phyloP scores from a whole-genome alignment of 1,140 invertebrate species.

The Drosophila quadrilineata region DNA sequence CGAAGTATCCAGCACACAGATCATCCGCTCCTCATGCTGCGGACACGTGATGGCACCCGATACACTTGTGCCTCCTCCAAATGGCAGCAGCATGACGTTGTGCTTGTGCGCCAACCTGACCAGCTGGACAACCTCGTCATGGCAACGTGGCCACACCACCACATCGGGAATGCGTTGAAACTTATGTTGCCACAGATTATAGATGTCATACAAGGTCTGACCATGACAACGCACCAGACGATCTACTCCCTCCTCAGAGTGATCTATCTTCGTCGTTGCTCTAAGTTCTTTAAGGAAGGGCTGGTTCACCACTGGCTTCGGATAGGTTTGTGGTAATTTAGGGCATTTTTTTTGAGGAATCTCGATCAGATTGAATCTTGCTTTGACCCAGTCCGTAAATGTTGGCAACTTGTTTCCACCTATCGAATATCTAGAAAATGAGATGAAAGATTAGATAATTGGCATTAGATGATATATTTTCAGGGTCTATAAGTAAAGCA shows the following conservation, averaged over 20 bases:
- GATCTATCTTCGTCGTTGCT: conserved; percentile 84
- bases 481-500: no score
- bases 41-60: conserved; percentile 95
- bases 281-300: conserved; percentile 85
- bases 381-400: conserved; percentile 91
- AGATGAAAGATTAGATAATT: no score
- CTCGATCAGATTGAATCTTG: conserved; percentile 87
- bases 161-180: conserved; percentile 95
- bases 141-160: conserved; percentile 94
- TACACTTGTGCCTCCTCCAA: conserved; percentile 97
- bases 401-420: conserved; percentile 89
- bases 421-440: conserved; percentile 91
- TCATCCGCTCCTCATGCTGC: conserved; percentile 88
- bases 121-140: conserved; percentile 91
- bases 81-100: conserved; percentile 95
- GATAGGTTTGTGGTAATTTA: conserved; percentile 83
- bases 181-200: conserved; percentile 86
- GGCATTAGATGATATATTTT: no score
- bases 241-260: conserved; percentile 91
- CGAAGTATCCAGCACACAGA: conserved; percentile 95
- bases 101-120: conserved; percentile 89
- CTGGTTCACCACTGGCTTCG: conserved; percentile 82
- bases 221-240: conserved; percentile 96
- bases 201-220: conserved; percentile 96
- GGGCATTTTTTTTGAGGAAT: conserved; percentile 71